Evolutionary conservation across 2,888 invertebrate species (phyloP).

Genomic region (Drosophila melanosoma): DNA sequence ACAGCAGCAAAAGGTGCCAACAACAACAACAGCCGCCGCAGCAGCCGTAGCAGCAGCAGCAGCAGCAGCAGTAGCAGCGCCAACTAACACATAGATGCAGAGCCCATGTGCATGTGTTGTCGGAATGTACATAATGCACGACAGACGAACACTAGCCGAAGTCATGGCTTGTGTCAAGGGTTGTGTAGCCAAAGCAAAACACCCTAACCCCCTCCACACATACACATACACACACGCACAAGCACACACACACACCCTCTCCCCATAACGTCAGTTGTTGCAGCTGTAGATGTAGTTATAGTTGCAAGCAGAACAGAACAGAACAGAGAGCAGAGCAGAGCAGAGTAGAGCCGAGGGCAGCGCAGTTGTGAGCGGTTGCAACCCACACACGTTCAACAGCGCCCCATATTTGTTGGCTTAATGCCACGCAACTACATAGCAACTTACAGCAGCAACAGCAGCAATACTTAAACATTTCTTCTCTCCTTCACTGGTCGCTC

Average conservation of each 20-base stretch:
- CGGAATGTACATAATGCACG: conserved; percentile 62
- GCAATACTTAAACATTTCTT: conserved; percentile 5
- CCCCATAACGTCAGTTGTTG: conserved; percentile 5
- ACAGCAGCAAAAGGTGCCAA: not conserved
- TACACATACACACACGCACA: not conserved
- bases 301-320: conserved; percentile 36
- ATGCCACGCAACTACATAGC: conserved; percentile 61
- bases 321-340: conserved; percentile 20
- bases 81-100: conserved; percentile 64
- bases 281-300: conserved; percentile 18
- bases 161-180: conserved; percentile 65
- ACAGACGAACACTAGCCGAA: conserved; percentile 60
- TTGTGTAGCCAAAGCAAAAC: conserved; percentile 57
- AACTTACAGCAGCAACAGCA: conserved; percentile 36
- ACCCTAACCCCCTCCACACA: not conserved
- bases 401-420: conserved; percentile 38
- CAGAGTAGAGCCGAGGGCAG: conserved; percentile 33
- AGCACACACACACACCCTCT: no score
- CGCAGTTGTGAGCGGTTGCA: conserved; percentile 58
- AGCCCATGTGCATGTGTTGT: conserved; percentile 49
- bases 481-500: not conserved
- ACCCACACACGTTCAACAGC: conserved; percentile 47
- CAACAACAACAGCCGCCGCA: conserved; percentile 32
- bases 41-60: conserved; percentile 31
- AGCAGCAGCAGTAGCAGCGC: conserved; percentile 16